A percentile compares a stretch with the other conserved stretches of the same genome.
Evolutionary conservation across 2,888 invertebrate genomes (phyloP).

Genomic region (Tetranychus piercei): DNA sequence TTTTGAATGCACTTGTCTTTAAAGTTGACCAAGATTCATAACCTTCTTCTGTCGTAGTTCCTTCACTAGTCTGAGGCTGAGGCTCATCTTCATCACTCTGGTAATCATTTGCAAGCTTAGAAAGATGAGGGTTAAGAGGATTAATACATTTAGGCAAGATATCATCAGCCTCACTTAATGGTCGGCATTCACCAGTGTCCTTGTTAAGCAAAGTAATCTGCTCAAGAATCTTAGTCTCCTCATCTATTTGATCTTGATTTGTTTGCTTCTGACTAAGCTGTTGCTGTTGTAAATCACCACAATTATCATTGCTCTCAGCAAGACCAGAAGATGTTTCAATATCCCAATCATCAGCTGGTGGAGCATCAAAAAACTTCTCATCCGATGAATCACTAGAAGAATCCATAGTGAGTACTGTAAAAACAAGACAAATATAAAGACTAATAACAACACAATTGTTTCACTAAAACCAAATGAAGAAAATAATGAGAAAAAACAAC

Average conservation of each 20-base stretch:
- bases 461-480: too few relatives aligned
- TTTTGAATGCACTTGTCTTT: conserved; percentile 13
- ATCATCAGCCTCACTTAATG: conserved; percentile 84
- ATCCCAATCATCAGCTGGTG: neutral
- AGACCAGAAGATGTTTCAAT: neutral
- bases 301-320: neutral
- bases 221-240: conserved; percentile 57
- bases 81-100: conserved; percentile 16
- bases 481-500: too few relatives aligned
- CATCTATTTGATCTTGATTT: neutral
- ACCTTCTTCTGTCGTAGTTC: neutral
- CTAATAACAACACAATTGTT: too few relatives aligned
- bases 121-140: conserved; percentile 81
- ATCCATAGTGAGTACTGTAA: neutral
- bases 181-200: conserved; percentile 64
- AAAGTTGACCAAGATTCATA: neutral
- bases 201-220: conserved; percentile 49
- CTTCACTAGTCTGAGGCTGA: neutral
- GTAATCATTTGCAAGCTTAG: conserved; percentile 48
- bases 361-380: conserved; percentile 3
- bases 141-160: conserved; percentile 77
- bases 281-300: neutral
- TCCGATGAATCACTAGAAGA: neutral
- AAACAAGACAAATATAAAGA: neutral
- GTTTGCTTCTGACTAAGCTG: neutral